These are phyloP conservation scores for Neria commutata DNA, from an alignment of 2,888 invertebrate species.

Conservation along the genomic window DNA sequence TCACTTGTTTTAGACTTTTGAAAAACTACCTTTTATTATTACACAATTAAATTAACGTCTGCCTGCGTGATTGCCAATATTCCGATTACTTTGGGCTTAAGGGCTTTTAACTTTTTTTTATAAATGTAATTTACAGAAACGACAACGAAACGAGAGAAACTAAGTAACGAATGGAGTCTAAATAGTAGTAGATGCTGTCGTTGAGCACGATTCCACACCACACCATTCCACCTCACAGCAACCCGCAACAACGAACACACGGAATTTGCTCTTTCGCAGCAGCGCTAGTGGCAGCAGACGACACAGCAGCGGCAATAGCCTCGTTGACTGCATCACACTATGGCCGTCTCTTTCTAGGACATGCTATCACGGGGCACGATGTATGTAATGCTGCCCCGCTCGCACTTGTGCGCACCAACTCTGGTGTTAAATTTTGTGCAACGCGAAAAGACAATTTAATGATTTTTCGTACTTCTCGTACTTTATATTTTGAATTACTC, in stretches of 20 bases:
- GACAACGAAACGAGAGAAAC: slow-evolving; percentile 15
- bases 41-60: too few relatives aligned
- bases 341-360: slow-evolving; percentile 22
- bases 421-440: slow-evolving; percentile 48
- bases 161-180: too few relatives aligned
- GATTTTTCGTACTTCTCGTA: slow-evolving; percentile 33
- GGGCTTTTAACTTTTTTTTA: too few relatives aligned
- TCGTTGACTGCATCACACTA: slow-evolving; percentile 31
- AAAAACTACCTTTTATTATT: too few relatives aligned
- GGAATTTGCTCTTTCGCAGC: slow-evolving; percentile 23
- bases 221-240: slow-evolving; percentile 15
- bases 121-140: too few relatives aligned
- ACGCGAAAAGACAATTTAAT: slow-evolving; percentile 43
- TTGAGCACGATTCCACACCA: slow-evolving; percentile 12
- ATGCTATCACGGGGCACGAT: neutral
- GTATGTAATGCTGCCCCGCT: slow-evolving; percentile 35
- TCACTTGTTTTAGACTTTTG: too few relatives aligned
- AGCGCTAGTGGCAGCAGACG: slow-evolving; percentile 43
- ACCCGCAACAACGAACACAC: slow-evolving; percentile 28
- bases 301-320: slow-evolving; percentile 35
- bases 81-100: too few relatives aligned
- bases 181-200: slow-evolving; percentile 21
- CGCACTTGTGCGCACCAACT: slow-evolving; percentile 36
- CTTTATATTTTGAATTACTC: slow-evolving; percentile 14
- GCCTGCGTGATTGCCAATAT: too few relatives aligned